Evolutionary conservation across 2,888 invertebrate species (phyloP).

Genomic region (Perizoma flavofasciatum): DNA sequence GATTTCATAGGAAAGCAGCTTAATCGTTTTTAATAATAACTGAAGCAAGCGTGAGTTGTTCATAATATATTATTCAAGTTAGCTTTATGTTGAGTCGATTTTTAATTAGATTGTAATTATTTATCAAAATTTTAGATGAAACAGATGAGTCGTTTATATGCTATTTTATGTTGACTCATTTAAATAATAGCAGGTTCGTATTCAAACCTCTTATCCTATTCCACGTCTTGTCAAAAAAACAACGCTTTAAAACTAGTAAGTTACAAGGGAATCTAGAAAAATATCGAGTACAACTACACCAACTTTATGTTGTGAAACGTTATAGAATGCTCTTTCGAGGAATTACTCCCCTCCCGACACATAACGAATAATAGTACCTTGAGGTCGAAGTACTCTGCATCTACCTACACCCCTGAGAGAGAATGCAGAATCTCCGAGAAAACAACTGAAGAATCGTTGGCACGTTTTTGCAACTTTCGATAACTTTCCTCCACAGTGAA

Average conservation of each 20-base stretch:
- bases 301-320: slow-evolving; percentile 28
- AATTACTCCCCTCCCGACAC: slow-evolving; percentile 1
- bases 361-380: slow-evolving; percentile 21
- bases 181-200: too few relatives aligned
- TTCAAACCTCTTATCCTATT: too few relatives aligned
- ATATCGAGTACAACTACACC: neutral
- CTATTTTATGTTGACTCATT: too few relatives aligned
- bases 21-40: slow-evolving; percentile 4
- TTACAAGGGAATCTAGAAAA: slow-evolving; percentile 4
- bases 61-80: too few relatives aligned
- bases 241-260: neutral
- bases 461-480: slow-evolving; percentile 27
- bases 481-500: neutral
- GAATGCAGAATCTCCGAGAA: slow-evolving; percentile 42
- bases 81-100: too few relatives aligned
- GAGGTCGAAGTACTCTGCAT: slow-evolving; percentile 47
- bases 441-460: slow-evolving; percentile 47
- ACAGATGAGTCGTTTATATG: too few relatives aligned
- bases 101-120: too few relatives aligned
- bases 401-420: slow-evolving; percentile 28
- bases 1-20: slow-evolving; percentile 4
- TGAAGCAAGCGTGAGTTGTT: neutral
- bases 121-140: too few relatives aligned
- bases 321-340: slow-evolving; percentile 51
- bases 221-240: neutral